These are phyloP conservation scores for Malaclemys terrapin DNA, from an alignment of 2,113 vertebrate species.

Conservation along the genomic window DNA sequence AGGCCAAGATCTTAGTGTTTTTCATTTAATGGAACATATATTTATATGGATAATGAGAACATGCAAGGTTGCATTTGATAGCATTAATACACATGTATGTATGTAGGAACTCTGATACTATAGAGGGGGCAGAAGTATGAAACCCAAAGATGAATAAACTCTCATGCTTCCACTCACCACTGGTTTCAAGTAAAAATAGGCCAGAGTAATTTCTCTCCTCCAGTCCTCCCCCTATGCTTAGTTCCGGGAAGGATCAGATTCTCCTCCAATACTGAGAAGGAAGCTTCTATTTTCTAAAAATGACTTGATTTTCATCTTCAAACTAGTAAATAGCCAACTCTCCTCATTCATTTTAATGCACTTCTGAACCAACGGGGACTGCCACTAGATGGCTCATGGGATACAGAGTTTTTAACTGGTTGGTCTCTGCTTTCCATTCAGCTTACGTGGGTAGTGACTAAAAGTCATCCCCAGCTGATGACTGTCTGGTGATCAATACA, in stretches of 20 bases:
- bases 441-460: not conserved
- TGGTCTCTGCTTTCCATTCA: not conserved
- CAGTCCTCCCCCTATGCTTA: not conserved
- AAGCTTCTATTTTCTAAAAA: not conserved
- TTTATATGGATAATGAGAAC: not conserved
- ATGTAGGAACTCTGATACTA: not conserved
- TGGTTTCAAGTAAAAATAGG: not conserved
- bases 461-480: not conserved
- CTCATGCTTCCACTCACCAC: not conserved
- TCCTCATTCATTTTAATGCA: not conserved
- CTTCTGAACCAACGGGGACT: not conserved
- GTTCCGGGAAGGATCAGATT: not conserved
- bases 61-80: not conserved
- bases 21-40: not conserved
- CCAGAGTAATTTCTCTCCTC: not conserved
- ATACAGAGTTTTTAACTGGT: not conserved
- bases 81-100: not conserved
- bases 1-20: not conserved
- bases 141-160: not conserved
- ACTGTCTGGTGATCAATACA: not conserved
- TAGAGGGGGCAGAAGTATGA: not conserved
- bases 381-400: not conserved
- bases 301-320: not conserved
- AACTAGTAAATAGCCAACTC: not conserved
- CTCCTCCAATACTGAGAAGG: not conserved